These are phyloP conservation scores for Tinamus major DNA, from an alignment of 2,797 vertebrate genomes.

Conservation along the genomic window DNA sequence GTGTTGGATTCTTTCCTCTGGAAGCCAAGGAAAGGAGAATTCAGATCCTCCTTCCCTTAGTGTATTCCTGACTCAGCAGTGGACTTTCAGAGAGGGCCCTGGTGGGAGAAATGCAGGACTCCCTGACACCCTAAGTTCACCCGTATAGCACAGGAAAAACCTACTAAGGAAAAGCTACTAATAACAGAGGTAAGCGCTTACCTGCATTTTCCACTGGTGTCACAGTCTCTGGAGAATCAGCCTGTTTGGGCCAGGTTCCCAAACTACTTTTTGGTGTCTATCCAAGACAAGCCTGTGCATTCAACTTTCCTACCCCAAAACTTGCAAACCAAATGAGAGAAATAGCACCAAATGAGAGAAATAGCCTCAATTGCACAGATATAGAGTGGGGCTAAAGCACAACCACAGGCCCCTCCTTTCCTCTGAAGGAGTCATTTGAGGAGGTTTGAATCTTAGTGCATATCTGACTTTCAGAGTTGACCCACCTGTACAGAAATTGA, in stretches of 20 bases:
- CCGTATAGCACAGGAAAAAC: neutral
- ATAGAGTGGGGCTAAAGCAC: neutral
- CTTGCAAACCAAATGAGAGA: neutral
- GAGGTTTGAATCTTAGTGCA: neutral
- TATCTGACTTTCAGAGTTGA: neutral
- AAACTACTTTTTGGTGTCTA: conserved; percentile 16
- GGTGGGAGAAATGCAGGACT: neutral
- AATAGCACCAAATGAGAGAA: neutral
- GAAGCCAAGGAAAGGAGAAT: neutral
- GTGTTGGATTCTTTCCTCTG: neutral
- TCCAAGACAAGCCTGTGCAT: neutral
- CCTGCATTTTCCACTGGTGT: neutral
- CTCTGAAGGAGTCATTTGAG: neutral
- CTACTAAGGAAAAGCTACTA: neutral
- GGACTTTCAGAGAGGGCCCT: neutral
- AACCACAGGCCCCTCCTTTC: neutral
- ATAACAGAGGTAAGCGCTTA: conserved; percentile 27
- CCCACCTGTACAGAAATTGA: neutral
- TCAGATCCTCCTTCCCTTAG: neutral
- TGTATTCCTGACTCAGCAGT: neutral
- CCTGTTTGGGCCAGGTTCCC: neutral
- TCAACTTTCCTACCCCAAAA: neutral
- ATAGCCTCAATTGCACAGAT: neutral
- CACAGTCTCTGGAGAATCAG: neutral
- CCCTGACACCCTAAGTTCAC: neutral